Evolutionary conservation across 2,888 invertebrate genomes (phyloP).

Genomic region (Pheosia tremula): DNA sequence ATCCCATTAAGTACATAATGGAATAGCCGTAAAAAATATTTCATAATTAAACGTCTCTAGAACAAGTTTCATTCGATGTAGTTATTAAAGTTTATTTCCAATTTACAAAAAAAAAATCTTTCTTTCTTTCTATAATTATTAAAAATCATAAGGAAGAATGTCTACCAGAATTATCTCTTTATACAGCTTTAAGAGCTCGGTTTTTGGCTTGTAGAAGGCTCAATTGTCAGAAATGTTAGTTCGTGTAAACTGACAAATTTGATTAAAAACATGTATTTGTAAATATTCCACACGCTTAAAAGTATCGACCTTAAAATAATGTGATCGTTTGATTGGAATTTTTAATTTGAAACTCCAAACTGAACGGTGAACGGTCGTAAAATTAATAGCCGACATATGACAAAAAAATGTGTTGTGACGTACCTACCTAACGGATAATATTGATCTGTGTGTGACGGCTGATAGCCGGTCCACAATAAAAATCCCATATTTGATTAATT

Average conservation of each 20-base stretch:
- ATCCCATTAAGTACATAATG: too few species aligned
- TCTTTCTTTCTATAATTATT: too few species aligned
- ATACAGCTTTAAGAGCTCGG: too few species aligned
- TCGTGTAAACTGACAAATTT: neutral
- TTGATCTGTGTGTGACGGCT: conserved; percentile 31
- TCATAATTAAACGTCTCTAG: too few species aligned
- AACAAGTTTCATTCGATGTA: too few species aligned
- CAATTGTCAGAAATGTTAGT: neutral
- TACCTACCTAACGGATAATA: conserved; percentile 12
- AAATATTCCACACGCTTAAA: neutral
- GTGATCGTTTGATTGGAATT: conserved; percentile 16
- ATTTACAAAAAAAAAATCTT: too few species aligned
- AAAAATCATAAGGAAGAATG: too few species aligned
- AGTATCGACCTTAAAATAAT: neutral
- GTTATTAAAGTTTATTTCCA: too few species aligned
- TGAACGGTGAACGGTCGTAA: conserved; percentile 16
- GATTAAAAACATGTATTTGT: neutral
- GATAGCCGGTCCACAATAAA: conserved; percentile 32
- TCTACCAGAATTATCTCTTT: too few species aligned
- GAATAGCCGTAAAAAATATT: too few species aligned
- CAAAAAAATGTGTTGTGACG: conserved; percentile 10
- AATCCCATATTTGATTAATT: conserved; percentile 40
- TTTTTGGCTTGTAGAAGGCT: neutral
- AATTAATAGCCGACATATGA: neutral
- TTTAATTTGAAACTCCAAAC: conserved; percentile 17